Conservation (phyloP, 1,140 invertebrate species). For the Drosophila kohkoa region DNA sequence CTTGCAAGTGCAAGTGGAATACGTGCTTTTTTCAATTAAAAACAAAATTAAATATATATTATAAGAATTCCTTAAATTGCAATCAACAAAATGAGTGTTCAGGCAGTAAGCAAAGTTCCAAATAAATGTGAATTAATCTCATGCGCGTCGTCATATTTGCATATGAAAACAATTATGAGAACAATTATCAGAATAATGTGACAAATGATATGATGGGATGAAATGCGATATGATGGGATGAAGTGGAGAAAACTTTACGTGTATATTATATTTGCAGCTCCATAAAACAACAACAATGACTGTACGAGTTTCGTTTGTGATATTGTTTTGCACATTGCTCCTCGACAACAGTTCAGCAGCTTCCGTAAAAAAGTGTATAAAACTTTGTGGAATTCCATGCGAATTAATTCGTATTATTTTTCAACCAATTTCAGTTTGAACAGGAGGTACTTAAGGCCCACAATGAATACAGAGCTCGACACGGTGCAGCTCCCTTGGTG, state of each 20-base stretch:
- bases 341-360: constrained; percentile 8
- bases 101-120: constrained; percentile 39
- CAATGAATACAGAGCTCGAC: constrained; percentile 53
- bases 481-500: constrained; percentile 42
- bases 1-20: constrained; percentile 13
- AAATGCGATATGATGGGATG: background rate
- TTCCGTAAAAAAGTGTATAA: constrained; percentile 4
- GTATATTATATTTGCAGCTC: constrained; percentile 12
- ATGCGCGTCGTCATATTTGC: background rate
- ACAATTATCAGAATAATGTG: background rate
- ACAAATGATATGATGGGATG: background rate
- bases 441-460: constrained; percentile 62
- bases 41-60: constrained; percentile 10
- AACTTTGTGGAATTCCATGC: background rate
- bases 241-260: background rate
- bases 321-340: constrained; percentile 3
- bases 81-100: constrained; percentile 37
- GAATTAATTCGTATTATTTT: background rate
- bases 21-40: background rate
- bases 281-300: constrained; percentile 1
- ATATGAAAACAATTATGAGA: background rate
- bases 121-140: constrained; percentile 1
- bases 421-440: constrained; percentile 48
- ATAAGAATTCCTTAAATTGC: background rate
- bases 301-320: background rate